Base-by-base conservation (phyloP, 2,797 vertebrate species). In the Cossypha caffra region DNA sequence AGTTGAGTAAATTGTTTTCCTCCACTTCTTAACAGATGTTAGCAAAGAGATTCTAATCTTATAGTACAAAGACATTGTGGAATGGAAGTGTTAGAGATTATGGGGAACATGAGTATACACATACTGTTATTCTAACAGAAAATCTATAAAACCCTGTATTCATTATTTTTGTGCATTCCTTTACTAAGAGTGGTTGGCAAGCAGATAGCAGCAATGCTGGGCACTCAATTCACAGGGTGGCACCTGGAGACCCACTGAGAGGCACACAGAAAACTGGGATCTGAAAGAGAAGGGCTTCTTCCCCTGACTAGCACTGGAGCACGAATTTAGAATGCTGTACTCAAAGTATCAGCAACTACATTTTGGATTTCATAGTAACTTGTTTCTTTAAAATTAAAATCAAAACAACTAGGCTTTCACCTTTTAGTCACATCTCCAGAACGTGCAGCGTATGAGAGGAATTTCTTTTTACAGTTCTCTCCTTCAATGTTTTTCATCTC, bases 111-210 rank as follows among this genome's bases (percentile, higher is more conserved):
- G n/a, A 23, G 24, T 52, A n/a, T 2, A 71, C 8, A 47, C 7
- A 26, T 13, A 42, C n/a, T 29, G 11, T 55, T 45, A 26, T 23
- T 45, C 20, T 38, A 69, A 74, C 3, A 43, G 61, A 48, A 81
- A 50, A 54, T 9, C 40, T 55, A 42, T 9, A 51, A 59, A 68
- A 3, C 2, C 1, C 7, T 0, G 2, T 18, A 10, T 20, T 54
- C 5, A 3, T n/a, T 26, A 17, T 11, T 76, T 72, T 47, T 76
- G 47, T 35, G 33, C 48, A 33, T 55, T 62, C 68, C 47, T 75
- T 63, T 55, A 47, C 24, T 12, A 72, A 47, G n/a, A 51, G 51
- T 11, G 10, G 48, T 3, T 12, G 6, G 54, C 29, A 55, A 38
- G 37, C 59, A 83, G 58, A 20, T 5, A 64, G 59, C 38, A 74